Conservation (phyloP, 1,140 invertebrate genomes). For the Ceratina calcarata region DNA sequence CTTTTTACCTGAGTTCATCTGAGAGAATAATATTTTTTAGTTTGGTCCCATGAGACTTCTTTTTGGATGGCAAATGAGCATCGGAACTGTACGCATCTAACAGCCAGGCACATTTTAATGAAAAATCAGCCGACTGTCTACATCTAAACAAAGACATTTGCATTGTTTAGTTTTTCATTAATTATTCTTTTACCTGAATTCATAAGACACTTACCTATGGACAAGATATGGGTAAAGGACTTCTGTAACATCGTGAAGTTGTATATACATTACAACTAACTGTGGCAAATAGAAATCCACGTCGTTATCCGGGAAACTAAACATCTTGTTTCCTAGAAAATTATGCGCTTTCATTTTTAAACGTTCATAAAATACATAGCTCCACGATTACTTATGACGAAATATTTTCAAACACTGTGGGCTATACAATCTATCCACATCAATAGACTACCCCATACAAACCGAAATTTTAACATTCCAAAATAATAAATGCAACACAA, state of each 20-base stretch:
- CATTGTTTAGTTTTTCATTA: neutral
- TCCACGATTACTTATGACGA: neutral
- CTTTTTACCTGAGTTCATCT: constrained; percentile 88
- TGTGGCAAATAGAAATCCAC: constrained; percentile 99
- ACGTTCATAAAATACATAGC: neutral
- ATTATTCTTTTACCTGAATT: neutral
- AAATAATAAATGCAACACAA: neutral
- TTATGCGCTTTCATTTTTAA: constrained; percentile 7
- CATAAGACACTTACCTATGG: constrained; percentile 84
- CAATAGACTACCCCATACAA: neutral
- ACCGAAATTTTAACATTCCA: neutral
- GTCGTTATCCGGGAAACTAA: constrained; percentile 94
- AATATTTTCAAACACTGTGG: constrained; percentile 11
- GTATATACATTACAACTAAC: constrained; percentile 98
- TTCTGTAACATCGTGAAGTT: constrained; percentile 97
- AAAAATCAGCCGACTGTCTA: constrained; percentile 96
- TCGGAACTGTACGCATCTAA: constrained; percentile 96
- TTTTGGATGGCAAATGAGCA: constrained; percentile 86
- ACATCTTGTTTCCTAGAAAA: constrained; percentile 93
- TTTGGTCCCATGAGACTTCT: constrained; percentile 93
- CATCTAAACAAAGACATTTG: constrained; percentile 84
- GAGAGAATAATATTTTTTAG: constrained; percentile 93
- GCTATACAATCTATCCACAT: constrained; percentile 15
- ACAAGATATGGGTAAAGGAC: constrained; percentile 96
- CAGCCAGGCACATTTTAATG: constrained; percentile 96